Evolutionary conservation across 2,888 invertebrate species (phyloP), one percentile per base, ranked within the genome.

Genomic region (Cheilosia grossa): DNA sequence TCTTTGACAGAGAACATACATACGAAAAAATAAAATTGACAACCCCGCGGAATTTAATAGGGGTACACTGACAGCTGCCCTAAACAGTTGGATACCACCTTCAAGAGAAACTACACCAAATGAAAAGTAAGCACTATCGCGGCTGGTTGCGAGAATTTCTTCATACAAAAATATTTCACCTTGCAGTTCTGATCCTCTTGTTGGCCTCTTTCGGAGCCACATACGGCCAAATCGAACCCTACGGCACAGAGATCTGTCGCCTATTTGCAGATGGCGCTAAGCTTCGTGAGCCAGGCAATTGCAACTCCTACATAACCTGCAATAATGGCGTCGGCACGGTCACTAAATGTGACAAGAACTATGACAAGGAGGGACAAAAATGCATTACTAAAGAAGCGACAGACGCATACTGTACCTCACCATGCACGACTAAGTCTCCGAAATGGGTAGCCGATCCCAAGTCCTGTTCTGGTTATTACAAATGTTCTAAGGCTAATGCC

Each of bases 251-350:
- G 10, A 37, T 82, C 1, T 82, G 82, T 21, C 73, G 79, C 7
- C 44, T 79, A 2, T 82, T 82, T 51, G 44, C 27, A 9, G 27
- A 79, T 47, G 88, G 87, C 15, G 87, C 82, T 0, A 42, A 69
- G 2, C 53, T 91, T 4, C 90, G 91, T 0, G 82, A 89, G 56
- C 90, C 91, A 0, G 90, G 90, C 13, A 81, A 87, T 7, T 91
- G 91, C 44, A 33, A 72, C 6, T 59, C 88, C 3, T 85, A 82
- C 21, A 87, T 90, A 6, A 63, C 37, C 3, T 91, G 91, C 53
- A 0, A 88, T 9, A n/a, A 88, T 54, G 86, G 27, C 0, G 15
- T 30, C 5, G 88, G 74, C 61, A 61, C n/a, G 0, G n/a, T 42
- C 0, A 74, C 74, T 0, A 27, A 3, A 0, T 64, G 3, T 0